Conservation (phyloP, 2,113 vertebrate genomes). For the Dicaeum eximium region DNA sequence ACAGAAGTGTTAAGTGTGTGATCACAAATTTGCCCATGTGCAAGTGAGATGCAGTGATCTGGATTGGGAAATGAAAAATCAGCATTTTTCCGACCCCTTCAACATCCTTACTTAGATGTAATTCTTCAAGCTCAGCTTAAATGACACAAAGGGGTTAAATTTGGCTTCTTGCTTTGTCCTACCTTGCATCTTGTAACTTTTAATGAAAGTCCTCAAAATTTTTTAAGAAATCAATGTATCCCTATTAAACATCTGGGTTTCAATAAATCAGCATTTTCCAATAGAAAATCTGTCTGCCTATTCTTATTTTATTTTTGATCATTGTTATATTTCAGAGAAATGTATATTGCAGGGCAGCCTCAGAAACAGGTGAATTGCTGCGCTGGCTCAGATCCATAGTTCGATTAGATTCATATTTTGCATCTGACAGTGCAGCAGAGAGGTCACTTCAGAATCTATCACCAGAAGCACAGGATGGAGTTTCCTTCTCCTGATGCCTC, state of each 20-base stretch:
- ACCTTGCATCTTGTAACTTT: not conserved
- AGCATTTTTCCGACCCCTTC: not conserved
- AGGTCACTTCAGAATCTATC: constrained; percentile 8
- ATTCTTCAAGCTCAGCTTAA: not conserved
- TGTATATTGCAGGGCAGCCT: constrained; percentile 1
- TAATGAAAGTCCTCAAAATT: not conserved
- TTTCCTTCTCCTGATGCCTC: not conserved
- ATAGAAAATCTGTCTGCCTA: constrained; percentile 48
- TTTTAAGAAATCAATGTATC: constrained; percentile 28
- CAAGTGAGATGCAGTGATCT: not conserved
- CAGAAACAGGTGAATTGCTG: constrained; percentile 45
- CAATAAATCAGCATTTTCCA: constrained; percentile 59
- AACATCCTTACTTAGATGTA: not conserved
- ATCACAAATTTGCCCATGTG: not conserved
- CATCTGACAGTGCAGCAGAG: constrained; percentile 12
- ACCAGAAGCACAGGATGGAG: not conserved
- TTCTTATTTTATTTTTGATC: constrained; percentile 60
- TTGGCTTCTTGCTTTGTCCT: not conserved
- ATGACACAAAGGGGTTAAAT: not conserved
- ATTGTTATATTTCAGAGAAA: constrained; percentile 56
- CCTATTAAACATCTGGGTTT: constrained; percentile 16
- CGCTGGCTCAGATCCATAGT: constrained; percentile 24
- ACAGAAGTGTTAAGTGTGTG: not conserved
- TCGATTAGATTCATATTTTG: constrained; percentile 49
- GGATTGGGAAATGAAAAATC: not conserved